Percentiles rank a stretch among this genome's conserved stretches.
Conservation (phyloP, 2,888 invertebrate genomes). For the Scotopteryx bipunctaria region DNA sequence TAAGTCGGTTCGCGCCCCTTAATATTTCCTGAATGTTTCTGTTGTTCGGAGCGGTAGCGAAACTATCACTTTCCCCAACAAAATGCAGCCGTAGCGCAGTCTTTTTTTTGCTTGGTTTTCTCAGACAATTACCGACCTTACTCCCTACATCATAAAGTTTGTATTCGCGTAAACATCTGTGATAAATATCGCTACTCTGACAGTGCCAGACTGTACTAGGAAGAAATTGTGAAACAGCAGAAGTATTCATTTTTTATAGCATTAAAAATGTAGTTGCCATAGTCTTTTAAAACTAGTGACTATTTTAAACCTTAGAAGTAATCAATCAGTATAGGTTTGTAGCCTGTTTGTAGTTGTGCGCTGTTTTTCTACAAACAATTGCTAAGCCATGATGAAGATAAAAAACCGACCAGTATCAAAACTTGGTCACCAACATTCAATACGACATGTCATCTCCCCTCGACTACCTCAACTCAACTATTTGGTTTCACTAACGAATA, state of each 20-base stretch:
- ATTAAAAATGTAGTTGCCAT: neutral
- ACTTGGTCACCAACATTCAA: too few relatives aligned
- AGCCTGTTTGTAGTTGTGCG: too few relatives aligned
- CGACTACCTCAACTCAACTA: constrained; percentile 13
- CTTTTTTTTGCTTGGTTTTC: constrained; percentile 8
- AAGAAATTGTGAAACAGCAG: neutral
- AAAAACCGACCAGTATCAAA: too few relatives aligned
- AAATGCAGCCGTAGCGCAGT: constrained; percentile 11
- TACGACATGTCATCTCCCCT: too few relatives aligned
- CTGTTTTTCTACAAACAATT: too few relatives aligned
- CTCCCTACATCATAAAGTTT: neutral
- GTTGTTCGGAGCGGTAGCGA: neutral
- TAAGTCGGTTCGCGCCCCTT: neutral
- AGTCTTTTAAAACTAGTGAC: neutral
- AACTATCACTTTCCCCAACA: constrained; percentile 24
- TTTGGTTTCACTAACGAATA: constrained; percentile 41
- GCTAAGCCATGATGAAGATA: too few relatives aligned
- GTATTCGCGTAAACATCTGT: neutral
- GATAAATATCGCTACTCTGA: neutral
- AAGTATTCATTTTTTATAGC: neutral
- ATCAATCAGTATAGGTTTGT: too few relatives aligned
- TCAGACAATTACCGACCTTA: neutral
- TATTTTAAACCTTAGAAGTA: too few relatives aligned
- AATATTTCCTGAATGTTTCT: constrained; percentile 9
- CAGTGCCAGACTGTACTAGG: neutral